phyloP scores from a whole-genome alignment of 2,888 invertebrate genomes.

The Bombylius major region DNA sequence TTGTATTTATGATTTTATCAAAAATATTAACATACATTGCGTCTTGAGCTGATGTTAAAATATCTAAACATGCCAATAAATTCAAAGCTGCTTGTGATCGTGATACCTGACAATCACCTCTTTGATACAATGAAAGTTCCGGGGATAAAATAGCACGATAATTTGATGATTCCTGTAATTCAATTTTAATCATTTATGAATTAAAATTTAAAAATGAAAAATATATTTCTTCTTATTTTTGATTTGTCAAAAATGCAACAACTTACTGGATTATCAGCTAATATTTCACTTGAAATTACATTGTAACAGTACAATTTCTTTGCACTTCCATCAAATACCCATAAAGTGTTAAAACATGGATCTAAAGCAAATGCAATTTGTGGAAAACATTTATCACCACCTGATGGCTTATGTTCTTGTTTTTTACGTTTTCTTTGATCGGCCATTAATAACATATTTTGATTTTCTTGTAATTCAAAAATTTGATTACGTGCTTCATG shows the following conservation, averaged over 20 bases:
- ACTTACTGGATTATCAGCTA: conserved; percentile 24
- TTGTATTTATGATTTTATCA: background rate
- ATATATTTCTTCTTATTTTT: no score
- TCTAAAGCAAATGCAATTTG: conserved; percentile 49
- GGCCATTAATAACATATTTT: conserved; percentile 15
- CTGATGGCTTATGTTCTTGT: conserved; percentile 17
- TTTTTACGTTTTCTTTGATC: conserved; percentile 21
- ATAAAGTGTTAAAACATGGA: conserved; percentile 83
- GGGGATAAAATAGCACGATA: conserved; percentile 57
- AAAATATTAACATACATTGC: conserved; percentile 37
- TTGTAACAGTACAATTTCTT: conserved; percentile 61
- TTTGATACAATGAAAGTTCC: conserved; percentile 68
- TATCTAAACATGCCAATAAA: conserved; percentile 79
- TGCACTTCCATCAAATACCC: conserved; percentile 69
- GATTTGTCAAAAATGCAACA: background rate
- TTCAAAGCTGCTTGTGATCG: conserved; percentile 84
- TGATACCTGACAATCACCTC: conserved; percentile 55
- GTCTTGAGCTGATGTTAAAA: conserved; percentile 69
- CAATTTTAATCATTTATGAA: background rate
- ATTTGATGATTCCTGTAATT: conserved; percentile 26
- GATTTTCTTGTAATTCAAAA: conserved; percentile 30
- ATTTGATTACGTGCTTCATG: conserved; percentile 35
- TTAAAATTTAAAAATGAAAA: no score
- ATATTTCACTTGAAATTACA: conserved; percentile 63
- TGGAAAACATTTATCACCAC: conserved; percentile 25